phyloP scores from a whole-genome alignment of 1,140 invertebrate genomes.

The Danaus plexippus region DNA sequence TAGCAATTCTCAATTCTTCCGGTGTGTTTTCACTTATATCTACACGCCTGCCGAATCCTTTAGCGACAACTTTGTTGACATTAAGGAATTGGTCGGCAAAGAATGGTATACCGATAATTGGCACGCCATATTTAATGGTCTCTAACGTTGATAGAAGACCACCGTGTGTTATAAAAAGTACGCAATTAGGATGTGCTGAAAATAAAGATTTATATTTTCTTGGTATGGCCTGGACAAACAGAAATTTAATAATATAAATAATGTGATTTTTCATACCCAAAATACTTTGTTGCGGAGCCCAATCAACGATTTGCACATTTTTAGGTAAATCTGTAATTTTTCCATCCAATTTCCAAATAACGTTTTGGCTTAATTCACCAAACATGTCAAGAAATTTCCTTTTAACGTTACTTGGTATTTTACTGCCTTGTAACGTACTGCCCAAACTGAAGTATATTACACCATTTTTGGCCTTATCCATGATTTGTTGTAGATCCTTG shows the following conservation, averaged over 20 bases:
- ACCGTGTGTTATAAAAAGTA: slow-evolving; percentile 78
- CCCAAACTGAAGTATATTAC: slow-evolving; percentile 76
- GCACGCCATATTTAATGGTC: slow-evolving; percentile 76
- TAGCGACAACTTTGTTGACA: slow-evolving; percentile 45
- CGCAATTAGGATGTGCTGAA: slow-evolving; percentile 74
- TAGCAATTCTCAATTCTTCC: slow-evolving; percentile 19
- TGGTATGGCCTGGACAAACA: neutral
- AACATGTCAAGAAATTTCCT: slow-evolving; percentile 30
- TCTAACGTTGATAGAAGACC: slow-evolving; percentile 77
- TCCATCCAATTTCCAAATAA: slow-evolving; percentile 38
- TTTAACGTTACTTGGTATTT: slow-evolving; percentile 24
- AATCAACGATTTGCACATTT: slow-evolving; percentile 17
- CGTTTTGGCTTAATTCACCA: slow-evolving; percentile 17
- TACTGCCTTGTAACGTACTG: slow-evolving; percentile 68
- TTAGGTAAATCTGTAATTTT: slow-evolving; percentile 15
- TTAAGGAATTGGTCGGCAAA: slow-evolving; percentile 75
- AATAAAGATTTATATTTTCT: slow-evolving; percentile 43
- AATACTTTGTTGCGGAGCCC: slow-evolving; percentile 30
- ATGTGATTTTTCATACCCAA: slow-evolving; percentile 21
- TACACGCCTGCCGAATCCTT: slow-evolving; percentile 49
- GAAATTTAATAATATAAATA: too few species aligned
- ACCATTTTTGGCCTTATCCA: slow-evolving; percentile 71
- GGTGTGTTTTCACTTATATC: slow-evolving; percentile 25
- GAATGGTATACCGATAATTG: slow-evolving; percentile 77
- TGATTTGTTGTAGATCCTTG: slow-evolving; percentile 65